A percentile compares a stretch with the other conserved stretches of the same genome.
phyloP scores from a whole-genome alignment of 2,888 invertebrate genomes.

The Vesta saturnalis region DNA sequence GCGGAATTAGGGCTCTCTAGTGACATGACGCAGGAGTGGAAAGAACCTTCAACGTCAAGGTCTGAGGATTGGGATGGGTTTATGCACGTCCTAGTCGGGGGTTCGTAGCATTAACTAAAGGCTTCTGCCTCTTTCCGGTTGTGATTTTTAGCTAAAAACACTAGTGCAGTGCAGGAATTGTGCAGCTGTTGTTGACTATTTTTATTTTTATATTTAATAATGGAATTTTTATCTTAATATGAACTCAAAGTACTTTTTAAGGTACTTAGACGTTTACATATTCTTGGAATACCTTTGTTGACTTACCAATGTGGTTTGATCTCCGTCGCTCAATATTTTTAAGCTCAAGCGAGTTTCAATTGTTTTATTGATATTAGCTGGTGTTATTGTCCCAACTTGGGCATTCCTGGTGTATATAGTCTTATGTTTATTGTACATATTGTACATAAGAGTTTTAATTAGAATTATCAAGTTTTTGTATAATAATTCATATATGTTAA shows the following conservation, averaged over 20 bases:
- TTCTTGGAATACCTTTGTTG: conserved; percentile 39
- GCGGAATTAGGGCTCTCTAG: conserved; percentile 74
- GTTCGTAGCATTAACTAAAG: conserved; percentile 65
- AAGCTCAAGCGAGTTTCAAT: conserved; percentile 45
- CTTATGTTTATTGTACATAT: conserved; percentile 57
- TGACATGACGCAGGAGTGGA: conserved; percentile 73
- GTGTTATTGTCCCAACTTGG: conserved; percentile 56
- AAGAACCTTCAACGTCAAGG: conserved; percentile 60
- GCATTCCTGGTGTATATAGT: conserved; percentile 59
- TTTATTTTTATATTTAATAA: conserved; percentile 54
- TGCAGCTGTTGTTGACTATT: conserved; percentile 59
- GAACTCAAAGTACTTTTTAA: conserved; percentile 31
- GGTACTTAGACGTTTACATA: conserved; percentile 34
- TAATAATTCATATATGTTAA: conserved; percentile 46
- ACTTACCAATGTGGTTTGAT: conserved; percentile 50
- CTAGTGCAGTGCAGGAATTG: conserved; percentile 56
- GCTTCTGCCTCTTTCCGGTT: conserved; percentile 57
- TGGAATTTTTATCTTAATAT: conserved; percentile 34
- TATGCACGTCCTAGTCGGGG: conserved; percentile 76
- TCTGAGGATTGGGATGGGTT: conserved; percentile 69
- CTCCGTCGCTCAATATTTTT: conserved; percentile 58
- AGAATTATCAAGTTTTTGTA: conserved; percentile 47
- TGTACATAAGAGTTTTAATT: conserved; percentile 60
- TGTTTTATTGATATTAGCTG: conserved; percentile 47
- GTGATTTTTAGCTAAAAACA: conserved; percentile 58